Conservation (phyloP, 2,113 vertebrate genomes). For the Grantiella picta region DNA sequence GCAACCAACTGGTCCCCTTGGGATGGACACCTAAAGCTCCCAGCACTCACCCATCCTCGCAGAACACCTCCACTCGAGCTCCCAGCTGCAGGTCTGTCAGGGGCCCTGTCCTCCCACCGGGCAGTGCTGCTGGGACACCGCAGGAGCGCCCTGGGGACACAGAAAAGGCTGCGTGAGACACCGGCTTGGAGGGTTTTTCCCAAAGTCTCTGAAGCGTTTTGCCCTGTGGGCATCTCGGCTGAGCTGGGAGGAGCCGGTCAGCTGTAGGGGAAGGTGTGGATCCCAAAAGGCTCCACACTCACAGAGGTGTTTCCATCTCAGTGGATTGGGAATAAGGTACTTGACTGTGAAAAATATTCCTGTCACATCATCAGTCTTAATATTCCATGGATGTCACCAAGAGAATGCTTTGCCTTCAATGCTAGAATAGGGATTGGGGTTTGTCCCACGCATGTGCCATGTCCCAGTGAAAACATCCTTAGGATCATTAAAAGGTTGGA, state of each 20-base stretch:
- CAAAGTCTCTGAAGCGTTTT: fast-evolving
- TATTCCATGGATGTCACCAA: neutral
- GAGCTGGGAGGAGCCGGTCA: neutral
- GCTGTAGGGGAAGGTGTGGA: neutral
- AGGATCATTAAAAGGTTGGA: neutral
- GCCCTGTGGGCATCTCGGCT: fast-evolving
- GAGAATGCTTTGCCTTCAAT: neutral
- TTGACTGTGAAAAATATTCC: fast-evolving
- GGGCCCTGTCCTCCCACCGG: neutral
- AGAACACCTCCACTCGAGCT: constrained; percentile 38
- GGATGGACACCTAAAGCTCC: neutral
- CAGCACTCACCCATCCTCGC: constrained; percentile 58
- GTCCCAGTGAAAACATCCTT: neutral
- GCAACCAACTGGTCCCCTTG: fast-evolving
- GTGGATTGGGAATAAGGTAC: fast-evolving
- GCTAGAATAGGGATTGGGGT: fast-evolving
- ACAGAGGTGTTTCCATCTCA: neutral
- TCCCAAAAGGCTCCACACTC: fast-evolving
- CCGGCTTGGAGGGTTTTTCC: neutral
- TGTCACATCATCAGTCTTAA: neutral
- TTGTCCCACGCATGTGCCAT: fast-evolving
- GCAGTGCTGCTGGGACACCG: neutral
- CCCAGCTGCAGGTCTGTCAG: constrained; percentile 16
- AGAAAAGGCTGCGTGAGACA: neutral
- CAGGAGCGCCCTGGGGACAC: constrained; percentile 60